Evolutionary conservation across 2,888 invertebrate genomes (phyloP).

Genomic region (Ischnus inquisitorius): DNA sequence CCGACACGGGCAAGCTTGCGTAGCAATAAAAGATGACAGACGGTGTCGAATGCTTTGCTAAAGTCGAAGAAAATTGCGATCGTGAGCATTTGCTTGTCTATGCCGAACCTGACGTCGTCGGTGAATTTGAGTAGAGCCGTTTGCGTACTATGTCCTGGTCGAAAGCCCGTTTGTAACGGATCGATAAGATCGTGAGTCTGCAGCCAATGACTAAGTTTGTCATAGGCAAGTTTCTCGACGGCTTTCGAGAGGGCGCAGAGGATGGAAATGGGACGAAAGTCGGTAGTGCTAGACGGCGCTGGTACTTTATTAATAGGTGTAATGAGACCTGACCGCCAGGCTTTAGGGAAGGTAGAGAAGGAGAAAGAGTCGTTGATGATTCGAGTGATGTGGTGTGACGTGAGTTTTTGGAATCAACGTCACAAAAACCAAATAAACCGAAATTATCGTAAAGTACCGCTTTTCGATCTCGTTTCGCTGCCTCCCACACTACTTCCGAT

Average conservation of each 20-base stretch:
- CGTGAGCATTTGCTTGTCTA: conserved; percentile 17
- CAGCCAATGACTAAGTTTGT: neutral
- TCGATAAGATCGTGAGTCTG: neutral
- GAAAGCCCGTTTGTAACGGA: conserved; percentile 25
- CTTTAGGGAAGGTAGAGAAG: neutral
- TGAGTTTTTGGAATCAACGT: too few species aligned
- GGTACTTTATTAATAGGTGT: neutral
- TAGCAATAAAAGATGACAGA: conserved; percentile 1
- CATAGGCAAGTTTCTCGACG: conserved; percentile 13
- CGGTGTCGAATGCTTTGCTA: too few species aligned
- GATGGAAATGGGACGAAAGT: conserved; percentile 26
- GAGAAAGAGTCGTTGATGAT: neutral
- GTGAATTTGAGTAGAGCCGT: conserved; percentile 20
- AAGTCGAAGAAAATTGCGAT: too few species aligned
- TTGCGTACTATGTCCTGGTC: conserved; percentile 29
- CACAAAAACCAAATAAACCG: too few species aligned
- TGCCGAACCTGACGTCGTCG: conserved; percentile 30
- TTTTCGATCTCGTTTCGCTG: too few species aligned
- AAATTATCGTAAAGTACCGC: too few species aligned
- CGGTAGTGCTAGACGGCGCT: neutral
- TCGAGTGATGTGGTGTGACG: neutral
- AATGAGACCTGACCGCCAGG: neutral
- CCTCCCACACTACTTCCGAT: too few species aligned
- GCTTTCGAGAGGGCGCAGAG: conserved; percentile 34
- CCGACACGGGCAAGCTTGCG: neutral